Conservation (phyloP, 2,797 vertebrate genomes). For the Spinibarbus caldwelli region DNA sequence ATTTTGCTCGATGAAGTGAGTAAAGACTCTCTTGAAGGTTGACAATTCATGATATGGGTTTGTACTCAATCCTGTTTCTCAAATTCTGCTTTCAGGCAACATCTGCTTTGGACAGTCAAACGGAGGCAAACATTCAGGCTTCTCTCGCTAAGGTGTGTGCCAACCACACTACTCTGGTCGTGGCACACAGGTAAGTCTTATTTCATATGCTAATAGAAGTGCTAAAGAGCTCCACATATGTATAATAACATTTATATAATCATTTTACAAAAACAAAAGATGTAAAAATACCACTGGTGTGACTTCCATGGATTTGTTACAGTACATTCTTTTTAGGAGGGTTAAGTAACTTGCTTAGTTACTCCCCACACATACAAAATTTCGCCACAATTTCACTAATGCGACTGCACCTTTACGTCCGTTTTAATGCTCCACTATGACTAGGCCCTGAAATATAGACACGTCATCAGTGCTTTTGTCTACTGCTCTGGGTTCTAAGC, state of each 20-base stretch:
- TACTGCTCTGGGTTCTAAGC: constrained; percentile 38
- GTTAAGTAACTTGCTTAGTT: neutral
- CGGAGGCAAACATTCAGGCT: constrained; percentile 89
- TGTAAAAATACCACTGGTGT: neutral
- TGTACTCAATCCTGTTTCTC: neutral
- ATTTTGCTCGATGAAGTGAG: constrained; percentile 74
- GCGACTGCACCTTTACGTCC: neutral
- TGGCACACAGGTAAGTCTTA: constrained; percentile 86
- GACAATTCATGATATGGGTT: neutral
- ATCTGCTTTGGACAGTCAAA: constrained; percentile 88
- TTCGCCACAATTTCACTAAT: neutral
- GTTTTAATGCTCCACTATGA: neutral
- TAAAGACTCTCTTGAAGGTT: neutral
- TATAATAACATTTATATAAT: neutral
- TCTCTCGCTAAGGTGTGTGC: constrained; percentile 86
- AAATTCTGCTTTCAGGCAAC: constrained; percentile 79
- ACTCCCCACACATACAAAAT: neutral
- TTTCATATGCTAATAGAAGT: neutral
- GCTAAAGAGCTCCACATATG: neutral
- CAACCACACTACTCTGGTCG: constrained; percentile 86
- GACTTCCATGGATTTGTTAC: neutral
- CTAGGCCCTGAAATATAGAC: constrained; percentile 30
- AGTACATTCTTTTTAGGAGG: neutral
- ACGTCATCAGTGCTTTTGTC: constrained; percentile 17
- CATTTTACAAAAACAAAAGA: neutral